Base-by-base conservation (phyloP, 2,888 invertebrate genomes). In the Nomada ruficornis region DNA sequence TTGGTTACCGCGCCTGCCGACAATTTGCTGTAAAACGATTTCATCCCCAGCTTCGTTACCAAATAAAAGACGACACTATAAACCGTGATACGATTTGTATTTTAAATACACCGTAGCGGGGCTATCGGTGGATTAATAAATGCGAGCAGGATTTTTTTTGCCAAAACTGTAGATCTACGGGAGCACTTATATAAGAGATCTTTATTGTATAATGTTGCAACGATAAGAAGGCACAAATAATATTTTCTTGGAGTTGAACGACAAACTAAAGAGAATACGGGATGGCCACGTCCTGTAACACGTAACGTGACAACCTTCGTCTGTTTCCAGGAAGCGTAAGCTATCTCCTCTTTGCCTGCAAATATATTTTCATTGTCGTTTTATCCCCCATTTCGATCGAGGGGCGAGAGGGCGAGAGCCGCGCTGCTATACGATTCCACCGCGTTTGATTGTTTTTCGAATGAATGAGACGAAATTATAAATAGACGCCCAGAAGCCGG, bases 221-320 rank as follows among this genome's bases (percentile, higher is more conserved):
- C 77, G 81, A 81, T 83, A 70, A 79, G 82, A 80, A 80, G 77
- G 76, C 73, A 36, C 72, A 81, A 77, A 79, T 74, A 88, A 88
- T 86, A 86, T 88, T 88, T 86, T 86, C 86, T 86, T 73, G 86
- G 83, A 87, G 83, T 90, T 91, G 88, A 89, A 90, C 87, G 90
- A 88, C 90, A 89, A 86, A 90, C 90, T 90, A 90, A 91, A 91
- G 90, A 89, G 89, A 90, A 89, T 88, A 89, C 88, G 88, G 83
- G 88, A 85, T 83, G 89, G 86, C 75, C 64, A 64, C 20, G 83
- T 75, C 54, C 84, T 55, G 74, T 73, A 72, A 80, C 84, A 84
- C 86, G 86, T 70, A 88, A 91, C 90, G 89, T 90, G 90, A 90
- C 89, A 89, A 88, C 89, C 90, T 90, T 90, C 90, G 86, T 86